Evolutionary conservation across 2,888 invertebrate species (phyloP), one percentile per base, ranked within the genome.

Genomic region (Dryococelus australis): DNA sequence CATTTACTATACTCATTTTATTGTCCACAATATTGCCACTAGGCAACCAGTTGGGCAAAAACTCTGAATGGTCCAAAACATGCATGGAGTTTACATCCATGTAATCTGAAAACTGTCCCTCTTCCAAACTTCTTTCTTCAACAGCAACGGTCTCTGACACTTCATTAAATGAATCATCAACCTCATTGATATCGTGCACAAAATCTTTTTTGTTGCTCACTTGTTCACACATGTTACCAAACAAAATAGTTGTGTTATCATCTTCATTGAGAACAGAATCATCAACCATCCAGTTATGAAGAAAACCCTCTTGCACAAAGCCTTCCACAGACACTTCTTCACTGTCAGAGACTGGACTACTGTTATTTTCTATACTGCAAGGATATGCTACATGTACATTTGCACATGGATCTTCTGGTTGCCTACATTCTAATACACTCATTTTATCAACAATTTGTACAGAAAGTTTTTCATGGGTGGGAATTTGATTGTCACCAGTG

Each of bases 61-160:
- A 65, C 10, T 65, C 65, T 65, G 65, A 65, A 8, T 65, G 65
- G 24, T 65, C 65, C n/a, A 65, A 65, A n/a, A 10, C 65, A 65
- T 65, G 20, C 65, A 65, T 65, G 65, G 65, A 65, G 20, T 24
- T 20, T 65, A 65, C 65, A n/a, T 65, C 65, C 65, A 65, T 65
- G 65, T 65, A 65, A 24, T 65, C 65, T 65, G 65, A 65, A 65
- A 65, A 65, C 65, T 65, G 65, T 65, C 16, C 65, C 65, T 65
- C 24, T n/a, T 65, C 65, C 65, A 65, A n/a, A 20, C 16, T n/a
- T n/a, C 65, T n/a, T 65, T 65, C 65, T n/a, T 20, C 65, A 1
- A 20, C 24, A 65, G 8, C n/a, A 65, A 65, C 65, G 2, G 65
- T 65, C 65, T 65, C 65, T 6, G 65, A 65, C 65, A 24, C 65